Evolutionary conservation across 1,140 invertebrate genomes (phyloP).

Genomic region (Pseudomyrmex pallidus): DNA sequence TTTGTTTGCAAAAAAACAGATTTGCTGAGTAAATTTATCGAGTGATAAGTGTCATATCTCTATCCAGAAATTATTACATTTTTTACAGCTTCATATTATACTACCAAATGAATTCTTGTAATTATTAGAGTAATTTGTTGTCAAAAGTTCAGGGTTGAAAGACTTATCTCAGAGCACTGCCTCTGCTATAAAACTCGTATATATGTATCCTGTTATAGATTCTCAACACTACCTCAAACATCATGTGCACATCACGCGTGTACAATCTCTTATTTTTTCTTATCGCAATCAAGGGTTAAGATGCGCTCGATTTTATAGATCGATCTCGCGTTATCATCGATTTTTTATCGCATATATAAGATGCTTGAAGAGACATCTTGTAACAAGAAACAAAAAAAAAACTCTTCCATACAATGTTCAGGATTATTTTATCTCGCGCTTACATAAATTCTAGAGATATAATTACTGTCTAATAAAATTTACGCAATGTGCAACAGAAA

Average conservation of each 20-base stretch:
- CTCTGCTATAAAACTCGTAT: no score
- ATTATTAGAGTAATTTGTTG: background rate
- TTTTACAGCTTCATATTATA: background rate
- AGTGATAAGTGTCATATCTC: background rate
- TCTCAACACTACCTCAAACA: background rate
- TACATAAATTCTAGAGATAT: no score
- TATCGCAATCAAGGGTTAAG: slow-evolving; percentile 29
- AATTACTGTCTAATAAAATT: no score
- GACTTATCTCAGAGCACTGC: no score
- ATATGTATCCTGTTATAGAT: no score
- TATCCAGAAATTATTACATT: background rate
- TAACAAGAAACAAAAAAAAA: no score
- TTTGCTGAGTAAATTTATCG: background rate
- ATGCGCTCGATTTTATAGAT: slow-evolving; percentile 24
- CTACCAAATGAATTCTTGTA: background rate
- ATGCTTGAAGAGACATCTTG: background rate
- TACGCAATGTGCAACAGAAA: no score
- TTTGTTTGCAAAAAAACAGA: background rate
- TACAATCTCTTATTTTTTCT: background rate
- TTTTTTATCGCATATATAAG: background rate
- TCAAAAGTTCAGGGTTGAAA: background rate
- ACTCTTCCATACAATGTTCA: background rate
- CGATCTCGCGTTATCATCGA: slow-evolving; percentile 21
- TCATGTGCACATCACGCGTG: background rate
- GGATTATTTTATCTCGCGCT: no score